Percentiles rank a stretch among this genome's conserved stretches.
Evolutionary conservation across 1,140 invertebrate genomes (phyloP).

Genomic region (Rhyacophila brunnea): DNA sequence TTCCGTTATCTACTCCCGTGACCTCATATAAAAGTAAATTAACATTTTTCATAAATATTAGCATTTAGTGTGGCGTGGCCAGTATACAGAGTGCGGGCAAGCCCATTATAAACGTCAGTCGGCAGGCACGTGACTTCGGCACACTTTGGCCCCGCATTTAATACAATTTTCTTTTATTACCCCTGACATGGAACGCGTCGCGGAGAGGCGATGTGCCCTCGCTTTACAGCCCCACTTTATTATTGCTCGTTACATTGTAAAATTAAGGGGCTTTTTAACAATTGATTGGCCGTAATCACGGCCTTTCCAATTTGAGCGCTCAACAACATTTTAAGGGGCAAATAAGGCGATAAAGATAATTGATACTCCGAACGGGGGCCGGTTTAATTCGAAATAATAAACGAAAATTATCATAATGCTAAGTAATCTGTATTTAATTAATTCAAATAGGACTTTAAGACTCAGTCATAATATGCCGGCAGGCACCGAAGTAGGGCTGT

Average conservation of each 20-base stretch:
- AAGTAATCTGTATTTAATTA: no score
- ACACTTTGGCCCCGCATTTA: neutral
- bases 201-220: neutral
- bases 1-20: no score
- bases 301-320: neutral
- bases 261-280: constrained; percentile 3
- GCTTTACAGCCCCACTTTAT: neutral
- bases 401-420: no score
- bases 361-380: neutral
- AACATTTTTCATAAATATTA: no score
- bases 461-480: no score
- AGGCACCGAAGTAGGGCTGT: no score
- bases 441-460: no score
- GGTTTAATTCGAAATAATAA: neutral
- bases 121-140: no score
- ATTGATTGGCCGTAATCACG: neutral
- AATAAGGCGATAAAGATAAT: neutral
- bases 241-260: constrained; percentile 1
- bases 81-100: neutral
- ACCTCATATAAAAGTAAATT: no score
- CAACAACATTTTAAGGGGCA: neutral
- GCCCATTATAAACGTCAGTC: neutral
- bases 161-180: constrained; percentile 4
- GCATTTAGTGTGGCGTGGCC: no score
- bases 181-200: neutral